Percentiles rank a stretch among this genome's conserved stretches.
These are phyloP conservation scores for Chlorocebus sabaeus DNA, from an alignment of 2,113 vertebrate genomes.

Conservation along the genomic window DNA sequence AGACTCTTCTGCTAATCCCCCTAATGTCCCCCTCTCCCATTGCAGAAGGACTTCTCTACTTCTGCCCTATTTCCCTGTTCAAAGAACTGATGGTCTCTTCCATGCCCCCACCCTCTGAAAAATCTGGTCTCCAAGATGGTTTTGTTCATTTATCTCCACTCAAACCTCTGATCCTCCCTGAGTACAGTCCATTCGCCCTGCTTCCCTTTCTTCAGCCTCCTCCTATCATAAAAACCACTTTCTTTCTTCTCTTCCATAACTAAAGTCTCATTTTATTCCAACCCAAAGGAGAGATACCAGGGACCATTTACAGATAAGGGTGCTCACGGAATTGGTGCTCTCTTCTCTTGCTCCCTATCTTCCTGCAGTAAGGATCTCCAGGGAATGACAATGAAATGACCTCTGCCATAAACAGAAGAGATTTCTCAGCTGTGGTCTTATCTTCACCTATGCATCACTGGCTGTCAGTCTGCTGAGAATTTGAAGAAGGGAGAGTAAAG, in stretches of 20 bases:
- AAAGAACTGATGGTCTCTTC: background rate
- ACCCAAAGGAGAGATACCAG: background rate
- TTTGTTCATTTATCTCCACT: background rate
- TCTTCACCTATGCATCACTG: background rate
- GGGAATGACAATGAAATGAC: background rate
- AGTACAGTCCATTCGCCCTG: background rate
- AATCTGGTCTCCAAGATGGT: background rate
- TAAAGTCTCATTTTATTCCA: background rate
- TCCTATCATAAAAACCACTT: background rate
- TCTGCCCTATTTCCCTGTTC: background rate
- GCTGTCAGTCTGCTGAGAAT: background rate
- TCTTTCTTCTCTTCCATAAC: background rate
- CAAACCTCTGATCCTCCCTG: background rate
- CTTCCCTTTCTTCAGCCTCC: background rate
- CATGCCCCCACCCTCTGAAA: background rate
- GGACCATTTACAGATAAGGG: background rate
- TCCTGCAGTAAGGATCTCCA: background rate
- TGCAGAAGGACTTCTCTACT: background rate
- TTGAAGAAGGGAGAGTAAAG: background rate
- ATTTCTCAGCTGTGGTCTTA: background rate
- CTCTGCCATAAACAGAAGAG: background rate
- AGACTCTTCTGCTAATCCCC: background rate
- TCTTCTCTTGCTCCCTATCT: background rate
- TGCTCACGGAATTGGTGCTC: background rate
- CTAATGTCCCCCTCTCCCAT: background rate